Evolutionary conservation across 1,140 invertebrate species (phyloP), one percentile per base, ranked within the genome.

Genomic region (Drosophila ercepeae): DNA sequence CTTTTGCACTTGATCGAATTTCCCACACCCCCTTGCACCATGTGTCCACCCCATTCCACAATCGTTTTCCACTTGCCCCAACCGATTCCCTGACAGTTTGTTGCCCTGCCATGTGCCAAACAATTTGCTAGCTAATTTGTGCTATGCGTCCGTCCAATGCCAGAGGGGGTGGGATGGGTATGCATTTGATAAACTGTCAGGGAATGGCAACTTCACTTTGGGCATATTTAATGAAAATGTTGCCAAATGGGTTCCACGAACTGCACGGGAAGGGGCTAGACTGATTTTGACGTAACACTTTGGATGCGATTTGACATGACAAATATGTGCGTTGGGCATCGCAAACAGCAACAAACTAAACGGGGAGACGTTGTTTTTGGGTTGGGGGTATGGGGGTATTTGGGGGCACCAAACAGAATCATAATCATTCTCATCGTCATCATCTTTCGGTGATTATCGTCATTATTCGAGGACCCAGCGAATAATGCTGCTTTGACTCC

Each of bases 241-340:
- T 86, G 82, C 73, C 81, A 86, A 84, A 84, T 84, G 45, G 59
- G 57, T 61, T 73, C 50, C 71, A 57, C 70, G 59, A 16, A 49
- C 49, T 42, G 18, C n/a, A 21, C 21, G 21, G 9, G 46, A 25
- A 13, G 39, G 19, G 53, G 39, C 21, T 36, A 34, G 75, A 65
- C 64, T 81, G 79, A 84, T 81, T 86, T 81, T 77, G 73, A 81
- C 79, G 79, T 81, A 84, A 89, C 76, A 89, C 79, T 89, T 89
- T 84, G 73, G 86, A 89, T 89, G 74, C 76, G 86, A 81, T 89
- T 89, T 84, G 86, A 89, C 81, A 89, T 89, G 86, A 89, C 81
- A 89, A 89, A 88, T 86, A 88, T 88, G 77, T 78, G 78, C 78
- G 88, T 78, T 81, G 81, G 71, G 81, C 69, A 81, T 27, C 48